phyloP scores from a whole-genome alignment of 1,140 invertebrate genomes.

The Leptonema lineaticorne region DNA sequence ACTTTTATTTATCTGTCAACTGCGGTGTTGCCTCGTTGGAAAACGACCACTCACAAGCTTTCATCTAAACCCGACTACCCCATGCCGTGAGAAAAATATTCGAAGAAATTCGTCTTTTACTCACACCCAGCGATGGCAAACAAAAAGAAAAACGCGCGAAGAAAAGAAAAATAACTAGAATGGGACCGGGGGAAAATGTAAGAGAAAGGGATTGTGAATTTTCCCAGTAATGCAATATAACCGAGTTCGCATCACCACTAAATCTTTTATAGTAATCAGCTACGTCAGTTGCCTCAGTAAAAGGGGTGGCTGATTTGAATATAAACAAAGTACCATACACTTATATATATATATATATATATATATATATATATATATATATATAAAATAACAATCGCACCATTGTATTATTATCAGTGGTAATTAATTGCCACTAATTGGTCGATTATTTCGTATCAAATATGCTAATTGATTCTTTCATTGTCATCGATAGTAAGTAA shows the following conservation, averaged over 20 bases:
- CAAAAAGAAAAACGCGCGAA: not conserved
- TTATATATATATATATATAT: not conserved
- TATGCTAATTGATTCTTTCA: too few relatives aligned
- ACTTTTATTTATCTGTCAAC: slow-evolving; percentile 18
- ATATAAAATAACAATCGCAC: too few relatives aligned
- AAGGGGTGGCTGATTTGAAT: slow-evolving; percentile 2
- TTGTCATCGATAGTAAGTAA: too few relatives aligned
- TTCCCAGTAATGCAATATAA: not conserved
- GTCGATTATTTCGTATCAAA: too few relatives aligned
- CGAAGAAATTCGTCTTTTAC: not conserved
- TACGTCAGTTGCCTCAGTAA: not conserved
- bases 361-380: not conserved
- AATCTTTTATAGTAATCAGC: slow-evolving; percentile 5
- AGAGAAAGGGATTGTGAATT: not conserved
- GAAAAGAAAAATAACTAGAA: not conserved
- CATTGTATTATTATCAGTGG: too few relatives aligned
- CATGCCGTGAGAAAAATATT: not conserved
- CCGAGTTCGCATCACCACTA: slow-evolving; percentile 1
- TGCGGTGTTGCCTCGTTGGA: not conserved
- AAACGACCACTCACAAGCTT: not conserved
- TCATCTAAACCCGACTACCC: not conserved
- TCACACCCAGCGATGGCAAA: not conserved
- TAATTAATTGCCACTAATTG: too few relatives aligned
- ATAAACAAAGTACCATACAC: not conserved
- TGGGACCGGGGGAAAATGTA: not conserved